Percentiles rank a stretch among this genome's conserved stretches.
These are phyloP conservation scores for Parthenolecanium corni DNA, from an alignment of 2,888 invertebrate species.

Conservation along the genomic window DNA sequence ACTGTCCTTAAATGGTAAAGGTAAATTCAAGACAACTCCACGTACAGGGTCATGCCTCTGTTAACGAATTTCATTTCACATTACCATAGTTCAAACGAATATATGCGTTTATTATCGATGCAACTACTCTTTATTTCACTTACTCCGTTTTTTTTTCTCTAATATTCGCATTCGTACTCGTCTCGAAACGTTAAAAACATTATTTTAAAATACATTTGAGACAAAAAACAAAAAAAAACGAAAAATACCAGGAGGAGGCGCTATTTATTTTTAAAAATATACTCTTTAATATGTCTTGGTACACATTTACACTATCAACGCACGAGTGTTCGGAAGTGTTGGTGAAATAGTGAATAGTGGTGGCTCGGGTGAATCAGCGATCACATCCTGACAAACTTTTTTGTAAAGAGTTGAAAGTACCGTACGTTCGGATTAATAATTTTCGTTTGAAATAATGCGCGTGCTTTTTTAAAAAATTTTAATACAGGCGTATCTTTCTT, in stretches of 20 bases:
- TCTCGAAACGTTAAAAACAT: neutral
- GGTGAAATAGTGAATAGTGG: slow-evolving; percentile 23
- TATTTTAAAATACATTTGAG: slow-evolving; percentile 12
- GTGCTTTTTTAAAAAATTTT: neutral
- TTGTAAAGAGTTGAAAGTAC: neutral
- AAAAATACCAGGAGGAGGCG: slow-evolving; percentile 1
- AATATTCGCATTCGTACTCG: neutral
- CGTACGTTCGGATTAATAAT: neutral
- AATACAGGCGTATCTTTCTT: neutral
- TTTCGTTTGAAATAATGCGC: neutral
- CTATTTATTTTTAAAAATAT: slow-evolving; percentile 26
- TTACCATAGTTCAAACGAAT: no score
- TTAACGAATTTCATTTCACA: neutral
- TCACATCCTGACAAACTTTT: slow-evolving; percentile 17
- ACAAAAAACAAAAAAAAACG: slow-evolving; percentile 7
- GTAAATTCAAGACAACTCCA: slow-evolving; percentile 7
- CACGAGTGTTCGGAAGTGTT: slow-evolving; percentile 3
- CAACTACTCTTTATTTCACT: no score
- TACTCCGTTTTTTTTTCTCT: neutral
- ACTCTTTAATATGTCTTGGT: neutral
- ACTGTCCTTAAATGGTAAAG: slow-evolving; percentile 18
- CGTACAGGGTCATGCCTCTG: slow-evolving; percentile 8
- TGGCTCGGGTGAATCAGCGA: slow-evolving; percentile 22
- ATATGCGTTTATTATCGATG: no score
- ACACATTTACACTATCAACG: neutral